Conservation (phyloP, 1,140 invertebrate genomes). For the Meloidogyne chitwoodi region DNA sequence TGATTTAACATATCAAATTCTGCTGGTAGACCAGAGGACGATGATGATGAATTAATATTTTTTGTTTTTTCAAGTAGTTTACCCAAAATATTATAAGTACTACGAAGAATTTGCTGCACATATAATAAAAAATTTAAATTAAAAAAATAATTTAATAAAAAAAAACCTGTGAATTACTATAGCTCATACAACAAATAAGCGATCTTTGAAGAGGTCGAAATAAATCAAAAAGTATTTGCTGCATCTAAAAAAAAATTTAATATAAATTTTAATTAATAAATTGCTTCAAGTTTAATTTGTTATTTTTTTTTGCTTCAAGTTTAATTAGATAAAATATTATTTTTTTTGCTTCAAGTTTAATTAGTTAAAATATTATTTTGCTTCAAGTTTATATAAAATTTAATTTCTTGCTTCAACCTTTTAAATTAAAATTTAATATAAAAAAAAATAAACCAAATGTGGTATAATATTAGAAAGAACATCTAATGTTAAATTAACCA, state of each 20-base stretch:
- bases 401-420: too few relatives aligned
- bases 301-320: too few relatives aligned
- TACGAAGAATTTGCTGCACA: slow-evolving; percentile 25
- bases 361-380: too few relatives aligned
- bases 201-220: slow-evolving; percentile 37
- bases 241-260: slow-evolving; percentile 9
- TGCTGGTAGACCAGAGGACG: slow-evolving; percentile 26
- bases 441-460: slow-evolving; percentile 17
- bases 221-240: slow-evolving; percentile 25
- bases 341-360: too few relatives aligned
- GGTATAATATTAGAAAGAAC: slow-evolving; percentile 26
- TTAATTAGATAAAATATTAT: too few relatives aligned
- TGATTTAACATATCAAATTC: slow-evolving; percentile 41
- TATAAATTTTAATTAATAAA: not conserved
- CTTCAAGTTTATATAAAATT: too few relatives aligned
- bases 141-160: not conserved
- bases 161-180: slow-evolving; percentile 13
- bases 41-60: not conserved
- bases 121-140: not conserved
- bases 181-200: slow-evolving; percentile 36
- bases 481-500: slow-evolving; percentile 18
- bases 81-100: slow-evolving; percentile 32
- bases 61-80: slow-evolving; percentile 42
- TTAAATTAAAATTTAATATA: too few relatives aligned
- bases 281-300: too few relatives aligned